Evolutionary conservation across 2,113 vertebrate genomes (phyloP).

Genomic region (Toxostoma redivivum): DNA sequence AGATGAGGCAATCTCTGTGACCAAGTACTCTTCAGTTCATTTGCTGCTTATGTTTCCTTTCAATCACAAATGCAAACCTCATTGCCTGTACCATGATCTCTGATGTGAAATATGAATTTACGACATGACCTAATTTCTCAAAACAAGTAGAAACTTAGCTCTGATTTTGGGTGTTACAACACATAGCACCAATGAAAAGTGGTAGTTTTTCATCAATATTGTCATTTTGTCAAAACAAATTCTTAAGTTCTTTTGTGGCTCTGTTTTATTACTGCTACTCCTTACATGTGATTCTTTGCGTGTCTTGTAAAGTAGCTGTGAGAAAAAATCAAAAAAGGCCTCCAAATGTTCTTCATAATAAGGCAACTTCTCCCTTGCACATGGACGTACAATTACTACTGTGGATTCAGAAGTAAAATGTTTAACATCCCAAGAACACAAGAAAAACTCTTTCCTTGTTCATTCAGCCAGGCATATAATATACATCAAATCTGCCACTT

Average conservation of each 20-base stretch:
- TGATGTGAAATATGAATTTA: background rate
- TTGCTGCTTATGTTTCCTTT: background rate
- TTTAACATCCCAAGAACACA: background rate
- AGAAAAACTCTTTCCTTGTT: background rate
- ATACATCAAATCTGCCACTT: background rate
- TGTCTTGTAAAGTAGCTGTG: background rate
- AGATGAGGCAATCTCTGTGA: background rate
- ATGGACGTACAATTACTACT: background rate
- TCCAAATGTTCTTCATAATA: background rate
- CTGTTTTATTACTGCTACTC: background rate
- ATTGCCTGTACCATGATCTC: background rate
- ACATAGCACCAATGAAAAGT: background rate
- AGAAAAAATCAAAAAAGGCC: background rate
- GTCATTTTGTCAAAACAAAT: background rate
- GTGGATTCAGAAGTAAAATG: background rate
- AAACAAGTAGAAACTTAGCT: background rate
- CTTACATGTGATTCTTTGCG: background rate
- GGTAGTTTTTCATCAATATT: background rate
- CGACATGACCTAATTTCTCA: accelerated
- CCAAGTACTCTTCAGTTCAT: background rate
- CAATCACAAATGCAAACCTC: background rate
- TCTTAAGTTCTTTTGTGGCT: background rate
- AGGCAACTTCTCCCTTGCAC: background rate
- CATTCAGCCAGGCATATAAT: background rate
- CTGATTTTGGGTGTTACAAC: background rate